These are phyloP conservation scores for Megatriorchis doriae DNA, from an alignment of 2,113 vertebrate genomes.

Conservation along the genomic window DNA sequence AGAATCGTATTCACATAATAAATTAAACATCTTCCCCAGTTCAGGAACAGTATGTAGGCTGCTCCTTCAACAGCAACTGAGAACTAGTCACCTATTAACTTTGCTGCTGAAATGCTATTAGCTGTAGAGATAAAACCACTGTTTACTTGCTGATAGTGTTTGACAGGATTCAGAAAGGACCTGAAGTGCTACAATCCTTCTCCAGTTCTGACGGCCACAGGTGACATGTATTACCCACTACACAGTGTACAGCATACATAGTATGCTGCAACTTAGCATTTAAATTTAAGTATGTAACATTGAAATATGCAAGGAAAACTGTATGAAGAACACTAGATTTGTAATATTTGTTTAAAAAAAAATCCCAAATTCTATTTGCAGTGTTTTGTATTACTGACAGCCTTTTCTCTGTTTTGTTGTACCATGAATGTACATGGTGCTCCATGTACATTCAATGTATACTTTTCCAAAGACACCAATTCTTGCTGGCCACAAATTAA, in stretches of 20 bases:
- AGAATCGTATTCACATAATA: neutral
- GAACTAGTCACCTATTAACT: neutral
- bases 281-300: neutral
- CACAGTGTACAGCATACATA: neutral
- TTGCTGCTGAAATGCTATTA: neutral
- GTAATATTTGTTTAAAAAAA: neutral
- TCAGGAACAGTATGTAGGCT: neutral
- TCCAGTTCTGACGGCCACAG: neutral
- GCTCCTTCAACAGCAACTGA: neutral
- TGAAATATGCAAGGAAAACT: neutral
- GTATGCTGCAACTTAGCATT: neutral
- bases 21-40: neutral
- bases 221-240: neutral
- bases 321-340: neutral
- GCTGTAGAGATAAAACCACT: neutral
- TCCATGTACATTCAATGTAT: accelerated
- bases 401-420: neutral
- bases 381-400: neutral
- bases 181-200: neutral
- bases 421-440: neutral
- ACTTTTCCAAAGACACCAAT: neutral
- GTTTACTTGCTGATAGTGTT: neutral
- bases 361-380: neutral
- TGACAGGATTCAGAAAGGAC: neutral
- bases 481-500: neutral